These are phyloP conservation scores for Ochotona curzoniae DNA, from an alignment of 2,113 vertebrate species.

Conservation along the genomic window DNA sequence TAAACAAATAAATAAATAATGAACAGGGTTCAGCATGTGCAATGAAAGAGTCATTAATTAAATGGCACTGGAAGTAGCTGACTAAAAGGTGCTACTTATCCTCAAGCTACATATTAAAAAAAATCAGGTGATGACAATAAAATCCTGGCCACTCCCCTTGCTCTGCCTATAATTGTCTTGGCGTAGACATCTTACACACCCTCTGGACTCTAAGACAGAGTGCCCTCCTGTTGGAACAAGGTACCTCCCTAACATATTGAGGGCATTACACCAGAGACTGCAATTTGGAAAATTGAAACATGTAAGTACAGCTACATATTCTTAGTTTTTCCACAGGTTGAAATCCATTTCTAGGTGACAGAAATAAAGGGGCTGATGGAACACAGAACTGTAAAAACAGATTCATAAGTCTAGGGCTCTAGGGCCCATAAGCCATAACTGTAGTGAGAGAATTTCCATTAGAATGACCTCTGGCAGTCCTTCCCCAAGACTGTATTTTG, in stretches of 20 bases:
- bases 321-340: constrained; percentile 11
- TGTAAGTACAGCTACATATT: neutral
- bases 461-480: neutral
- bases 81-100: neutral
- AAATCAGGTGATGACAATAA: neutral
- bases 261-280: neutral
- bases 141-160: neutral
- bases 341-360: constrained; percentile 2
- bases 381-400: neutral
- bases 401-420: neutral
- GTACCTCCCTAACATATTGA: neutral
- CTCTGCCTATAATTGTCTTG: neutral
- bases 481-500: neutral
- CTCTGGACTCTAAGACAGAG: neutral
- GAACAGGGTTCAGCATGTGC: neutral
- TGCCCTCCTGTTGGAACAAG: neutral
- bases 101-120: neutral
- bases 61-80: neutral
- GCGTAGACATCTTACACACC: neutral
- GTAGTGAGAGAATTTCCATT: neutral
- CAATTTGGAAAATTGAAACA: neutral
- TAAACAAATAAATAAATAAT: neutral
- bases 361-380: neutral
- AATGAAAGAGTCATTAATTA: neutral
- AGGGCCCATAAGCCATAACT: neutral